phyloP scores from a whole-genome alignment of 2,888 invertebrate species.

The Hirtodrosophila trivittata region DNA sequence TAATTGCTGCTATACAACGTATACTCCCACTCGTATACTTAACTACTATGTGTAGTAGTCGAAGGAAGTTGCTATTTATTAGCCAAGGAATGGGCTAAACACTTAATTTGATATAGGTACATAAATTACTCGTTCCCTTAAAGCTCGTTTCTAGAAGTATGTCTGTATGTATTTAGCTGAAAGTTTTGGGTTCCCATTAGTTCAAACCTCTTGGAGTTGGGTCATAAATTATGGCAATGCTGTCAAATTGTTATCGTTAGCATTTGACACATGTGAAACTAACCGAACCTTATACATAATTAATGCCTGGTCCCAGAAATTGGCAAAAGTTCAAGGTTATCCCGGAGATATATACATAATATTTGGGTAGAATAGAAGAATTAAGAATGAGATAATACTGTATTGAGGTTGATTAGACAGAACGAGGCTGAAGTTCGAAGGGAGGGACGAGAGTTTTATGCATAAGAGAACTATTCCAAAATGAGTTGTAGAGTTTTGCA shows the following conservation, averaged over 20 bases:
- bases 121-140: slow-evolving; percentile 48
- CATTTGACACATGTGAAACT: slow-evolving; percentile 58
- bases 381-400: slow-evolving; percentile 19
- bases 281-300: slow-evolving; percentile 63
- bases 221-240: slow-evolving; percentile 69
- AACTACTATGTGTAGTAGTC: not conserved
- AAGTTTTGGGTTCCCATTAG: slow-evolving; percentile 41
- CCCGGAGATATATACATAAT: slow-evolving; percentile 10
- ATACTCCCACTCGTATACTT: too few species aligned
- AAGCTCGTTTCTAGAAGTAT: too few species aligned
- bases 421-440: not conserved
- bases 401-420: slow-evolving; percentile 12
- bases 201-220: slow-evolving; percentile 5
- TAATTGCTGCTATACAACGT: too few species aligned
- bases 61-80: too few species aligned
- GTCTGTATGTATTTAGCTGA: slow-evolving; percentile 33
- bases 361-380: not conserved
- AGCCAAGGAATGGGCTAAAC: slow-evolving; percentile 5
- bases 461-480: slow-evolving; percentile 9
- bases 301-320: slow-evolving; percentile 47
- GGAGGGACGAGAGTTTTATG: slow-evolving; percentile 14
- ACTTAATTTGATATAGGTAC: slow-evolving; percentile 39
- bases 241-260: slow-evolving; percentile 68
- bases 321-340: slow-evolving; percentile 52
- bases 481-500: slow-evolving; percentile 40